phyloP scores from a whole-genome alignment of 2,113 vertebrate genomes.

The Baryphthengus martii region DNA sequence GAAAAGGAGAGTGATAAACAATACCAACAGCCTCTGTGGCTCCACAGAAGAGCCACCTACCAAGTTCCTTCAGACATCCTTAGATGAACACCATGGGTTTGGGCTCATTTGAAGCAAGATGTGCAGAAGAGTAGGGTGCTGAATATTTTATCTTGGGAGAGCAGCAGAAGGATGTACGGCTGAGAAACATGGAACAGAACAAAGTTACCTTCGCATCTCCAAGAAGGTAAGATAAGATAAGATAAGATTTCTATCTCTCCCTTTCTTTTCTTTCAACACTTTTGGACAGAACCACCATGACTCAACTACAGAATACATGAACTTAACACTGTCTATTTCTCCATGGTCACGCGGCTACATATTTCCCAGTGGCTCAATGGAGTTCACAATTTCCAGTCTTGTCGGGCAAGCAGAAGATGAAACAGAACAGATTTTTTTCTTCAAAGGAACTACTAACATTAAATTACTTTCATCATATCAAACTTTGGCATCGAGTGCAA shows the following conservation, averaged over 20 bases:
- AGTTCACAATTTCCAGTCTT: neutral
- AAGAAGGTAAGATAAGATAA: neutral
- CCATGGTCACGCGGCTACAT: neutral
- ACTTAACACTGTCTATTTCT: neutral
- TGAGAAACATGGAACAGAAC: neutral
- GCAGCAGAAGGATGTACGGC: neutral
- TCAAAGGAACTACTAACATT: neutral
- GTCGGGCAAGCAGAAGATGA: neutral
- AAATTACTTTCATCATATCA: neutral
- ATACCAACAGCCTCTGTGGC: neutral
- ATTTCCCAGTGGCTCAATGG: neutral
- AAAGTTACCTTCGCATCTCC: neutral
- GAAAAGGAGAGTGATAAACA: neutral
- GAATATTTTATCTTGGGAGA: neutral
- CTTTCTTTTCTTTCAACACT: neutral
- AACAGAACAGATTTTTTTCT: slow-evolving; percentile 11
- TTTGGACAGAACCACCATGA: neutral
- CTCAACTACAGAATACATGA: neutral
- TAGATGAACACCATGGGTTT: neutral
- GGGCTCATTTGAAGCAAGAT: neutral
- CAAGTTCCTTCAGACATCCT: neutral
- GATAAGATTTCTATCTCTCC: neutral
- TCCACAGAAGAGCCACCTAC: neutral
- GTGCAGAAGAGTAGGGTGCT: neutral
- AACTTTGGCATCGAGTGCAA: neutral